These are phyloP conservation scores for Dolichallabes microphthalmus DNA, from an alignment of 2,113 vertebrate species.

Conservation along the genomic window DNA sequence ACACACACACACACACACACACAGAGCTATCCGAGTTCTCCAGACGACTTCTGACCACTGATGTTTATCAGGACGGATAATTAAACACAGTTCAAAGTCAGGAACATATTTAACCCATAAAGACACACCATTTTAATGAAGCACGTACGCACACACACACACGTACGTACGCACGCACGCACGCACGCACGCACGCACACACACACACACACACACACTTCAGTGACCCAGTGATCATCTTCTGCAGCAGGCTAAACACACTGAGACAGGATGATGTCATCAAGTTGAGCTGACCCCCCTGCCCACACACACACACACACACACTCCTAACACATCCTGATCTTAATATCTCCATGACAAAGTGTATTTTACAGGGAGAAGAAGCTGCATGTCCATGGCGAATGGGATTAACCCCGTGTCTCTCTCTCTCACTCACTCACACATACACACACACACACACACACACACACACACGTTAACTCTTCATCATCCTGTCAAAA, in stretches of 20 bases:
- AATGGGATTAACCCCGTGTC: slow-evolving; percentile 36
- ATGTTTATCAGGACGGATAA: no score
- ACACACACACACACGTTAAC: not conserved
- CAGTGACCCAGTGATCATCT: not conserved
- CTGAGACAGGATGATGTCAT: not conserved
- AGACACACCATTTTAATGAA: not conserved
- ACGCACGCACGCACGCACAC: no score
- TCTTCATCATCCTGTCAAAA: not conserved
- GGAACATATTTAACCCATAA: not conserved
- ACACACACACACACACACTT: not conserved
- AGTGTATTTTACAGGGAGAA: slow-evolving; percentile 40
- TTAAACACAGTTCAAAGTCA: not conserved
- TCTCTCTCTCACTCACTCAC: not conserved
- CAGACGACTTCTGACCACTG: not conserved
- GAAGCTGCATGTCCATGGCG: slow-evolving; percentile 33
- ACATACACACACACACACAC: not conserved
- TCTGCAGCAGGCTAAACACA: not conserved
- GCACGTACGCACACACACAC: not conserved
- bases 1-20: not conserved
- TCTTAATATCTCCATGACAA: slow-evolving; percentile 32
- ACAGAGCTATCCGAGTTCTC: not conserved
- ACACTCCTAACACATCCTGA: not conserved
- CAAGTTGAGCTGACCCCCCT: not conserved
- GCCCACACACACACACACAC: slow-evolving; percentile 11
- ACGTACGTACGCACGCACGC: not conserved